Conservation (phyloP, 2,888 invertebrate species). For the Parnassius smintheus region DNA sequence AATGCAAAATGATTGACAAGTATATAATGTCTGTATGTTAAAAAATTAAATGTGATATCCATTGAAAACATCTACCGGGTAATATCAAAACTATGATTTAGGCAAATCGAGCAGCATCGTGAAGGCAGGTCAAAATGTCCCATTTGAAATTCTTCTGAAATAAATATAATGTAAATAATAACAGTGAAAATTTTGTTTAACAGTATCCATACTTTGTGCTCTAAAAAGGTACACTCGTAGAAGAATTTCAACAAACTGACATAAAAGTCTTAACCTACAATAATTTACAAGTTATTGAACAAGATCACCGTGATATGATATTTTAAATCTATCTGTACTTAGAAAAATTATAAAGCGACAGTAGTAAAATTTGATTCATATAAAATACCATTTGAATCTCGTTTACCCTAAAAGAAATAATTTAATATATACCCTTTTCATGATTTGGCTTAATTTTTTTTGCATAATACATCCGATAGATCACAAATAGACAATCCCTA, state of each 20-base stretch:
- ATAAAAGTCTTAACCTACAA: conserved; percentile 51
- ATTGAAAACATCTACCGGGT: conserved; percentile 1
- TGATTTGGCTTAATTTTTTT: conserved; percentile 73
- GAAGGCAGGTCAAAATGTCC: not conserved
- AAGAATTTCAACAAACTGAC: conserved; percentile 37
- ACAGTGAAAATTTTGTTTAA: not conserved
- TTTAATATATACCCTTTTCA: conserved; percentile 77
- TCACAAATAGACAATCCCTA: conserved; percentile 69
- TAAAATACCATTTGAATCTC: conserved; percentile 71
- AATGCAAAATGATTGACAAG: conserved; percentile 10
- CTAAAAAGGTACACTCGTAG: conserved; percentile 26
- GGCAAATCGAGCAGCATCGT: not conserved
- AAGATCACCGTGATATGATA: conserved; percentile 70
- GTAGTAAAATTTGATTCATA: conserved; percentile 73
- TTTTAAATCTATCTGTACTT: conserved; percentile 70
- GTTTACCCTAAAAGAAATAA: conserved; percentile 74
- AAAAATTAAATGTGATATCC: not conserved
- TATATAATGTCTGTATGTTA: not conserved
- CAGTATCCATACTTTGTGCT: conserved; percentile 28
- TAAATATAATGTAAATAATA: too few species aligned
- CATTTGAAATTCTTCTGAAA: conserved; percentile 11
- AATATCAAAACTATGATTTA: conserved; percentile 1
- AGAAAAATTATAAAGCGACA: conserved; percentile 69
- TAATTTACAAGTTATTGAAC: conserved; percentile 58
- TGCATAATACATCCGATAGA: conserved; percentile 60